A percentile compares a stretch with the other conserved stretches of the same genome.
These are phyloP conservation scores for Muscicapa striata DNA, from an alignment of 2,797 vertebrate species.

Conservation along the genomic window DNA sequence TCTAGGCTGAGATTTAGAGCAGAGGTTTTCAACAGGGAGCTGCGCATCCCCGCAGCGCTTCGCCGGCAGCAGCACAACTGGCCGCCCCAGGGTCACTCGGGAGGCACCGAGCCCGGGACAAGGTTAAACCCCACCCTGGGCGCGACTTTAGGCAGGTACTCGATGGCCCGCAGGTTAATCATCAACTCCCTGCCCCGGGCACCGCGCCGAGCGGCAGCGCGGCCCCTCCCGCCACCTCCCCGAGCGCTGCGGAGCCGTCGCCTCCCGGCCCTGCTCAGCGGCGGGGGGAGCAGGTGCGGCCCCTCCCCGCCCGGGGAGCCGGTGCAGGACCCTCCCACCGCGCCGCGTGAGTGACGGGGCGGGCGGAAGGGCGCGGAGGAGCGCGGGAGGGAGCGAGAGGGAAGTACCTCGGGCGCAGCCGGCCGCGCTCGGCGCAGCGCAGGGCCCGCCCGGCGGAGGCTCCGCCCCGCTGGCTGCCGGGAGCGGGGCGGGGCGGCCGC, in stretches of 20 bases:
- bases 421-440: background rate
- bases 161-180: background rate
- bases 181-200: background rate
- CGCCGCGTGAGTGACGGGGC: background rate
- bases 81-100: background rate
- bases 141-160: background rate
- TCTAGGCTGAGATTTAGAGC: background rate
- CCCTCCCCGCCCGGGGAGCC: background rate
- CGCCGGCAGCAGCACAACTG: fast-evolving
- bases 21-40: background rate
- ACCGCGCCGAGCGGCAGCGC: background rate
- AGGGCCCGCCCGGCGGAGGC: background rate
- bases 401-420: background rate
- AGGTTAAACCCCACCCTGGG: background rate
- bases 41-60: background rate
- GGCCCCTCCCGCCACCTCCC: background rate
- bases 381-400: too few relatives aligned
- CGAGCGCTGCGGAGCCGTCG: background rate
- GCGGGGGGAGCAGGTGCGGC: too few relatives aligned
- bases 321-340: background rate
- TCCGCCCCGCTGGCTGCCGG: background rate
- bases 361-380: background rate
- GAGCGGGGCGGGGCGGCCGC: background rate
- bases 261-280: fast-evolving
- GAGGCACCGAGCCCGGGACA: background rate